Evolutionary conservation across 2,113 vertebrate species (phyloP), one percentile per base, ranked within the genome.

Genomic region (Periophthalmus modestus): DNA sequence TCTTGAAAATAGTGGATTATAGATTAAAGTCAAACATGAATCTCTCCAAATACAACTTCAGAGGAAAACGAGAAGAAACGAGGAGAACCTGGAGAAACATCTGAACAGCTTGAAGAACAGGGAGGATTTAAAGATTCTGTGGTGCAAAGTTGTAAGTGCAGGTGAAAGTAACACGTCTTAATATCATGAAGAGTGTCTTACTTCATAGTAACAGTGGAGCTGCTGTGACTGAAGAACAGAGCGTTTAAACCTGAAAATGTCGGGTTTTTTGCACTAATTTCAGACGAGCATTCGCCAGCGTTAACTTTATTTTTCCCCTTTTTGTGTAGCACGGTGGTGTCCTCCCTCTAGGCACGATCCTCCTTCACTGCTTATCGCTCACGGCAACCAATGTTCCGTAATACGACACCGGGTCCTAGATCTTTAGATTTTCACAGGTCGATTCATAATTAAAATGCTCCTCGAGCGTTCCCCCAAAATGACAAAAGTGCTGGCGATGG

Each of bases 401-500:
- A 12, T 43, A 63, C 65, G 69, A 23, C 28, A 80, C 84, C 79
- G 67, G 46, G 82, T 50, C 69, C 68, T 39, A 80, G 66, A 73
- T 85, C 63, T 19, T 65, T 36, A 46, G 73, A 76, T 72, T 73
- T 77, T 63, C 52, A 58, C 65, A 52, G 75, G 81, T 84, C 76
- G 73, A 78, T 87, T 83, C 68, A 88, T 90, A 89, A 88, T 90
- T 87, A 85, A 89, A 85, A 62, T 34, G 59, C 19, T 81, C 73
- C 78, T 15, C 46, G 67, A 79, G 76, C 73, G 65, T 75, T 21
- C 48, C 62, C 16, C 28, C 57, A 70, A 58, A 80, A 68, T 79
- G 50, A 34, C 55, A 34, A 16, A 69, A 72, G 66, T 70, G 70
- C 74, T 78, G 69, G 72, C 16, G 47, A 73, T 82, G 81, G 69